Evolutionary conservation across 2,888 invertebrate species (phyloP), one percentile per base, ranked within the genome.

Genomic region (Tipula lateralis): DNA sequence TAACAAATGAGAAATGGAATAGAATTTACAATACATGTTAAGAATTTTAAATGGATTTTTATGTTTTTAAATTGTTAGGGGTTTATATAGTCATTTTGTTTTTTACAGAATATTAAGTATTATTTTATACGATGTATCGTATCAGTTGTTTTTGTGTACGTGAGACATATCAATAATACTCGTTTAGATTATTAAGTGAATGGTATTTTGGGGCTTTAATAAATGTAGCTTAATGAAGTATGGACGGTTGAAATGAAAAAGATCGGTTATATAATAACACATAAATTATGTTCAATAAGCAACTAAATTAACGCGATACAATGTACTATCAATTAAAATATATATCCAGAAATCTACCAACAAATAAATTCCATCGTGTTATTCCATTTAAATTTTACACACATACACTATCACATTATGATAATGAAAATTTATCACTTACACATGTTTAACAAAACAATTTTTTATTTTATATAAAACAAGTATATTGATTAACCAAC

Each of bases 1-100:
- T 50, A 50, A 50, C 44, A 50, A 50, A 66, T 24, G 66, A 66
- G 66, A 66, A 66, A 66, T 66, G 66, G 66, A 66, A 66, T 66
- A 66, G 66, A 66, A 9, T 66, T 66, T 66, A 66, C 66, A 66
- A 66, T 66, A 66, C 66, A 66, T 66, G 66, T 66, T 66, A 66
- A 66, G 66, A 66, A 66, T 66, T 66, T 66, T 66, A 66, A 66
- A 66, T 24, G 66, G 66, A 44, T 3, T 66, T 66, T 44, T 44
- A 44, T 44, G 44, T 44, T 44, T 44, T 66, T 66, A 66, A 66
- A 66, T 66, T 66, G 19, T 66, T 66, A 66, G 66, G 66, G 66
- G 66, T 66, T 66, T 66, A 66, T 66, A 66, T 66, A 66, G 66
- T 66, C 24, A 24, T 19, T n/a, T n/a, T 12, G 44, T 13, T 44